A percentile compares a stretch with the other conserved stretches of the same genome.
Evolutionary conservation across 2,797 vertebrate genomes (phyloP).

Genomic region (Sarcophilus harrisii): DNA sequence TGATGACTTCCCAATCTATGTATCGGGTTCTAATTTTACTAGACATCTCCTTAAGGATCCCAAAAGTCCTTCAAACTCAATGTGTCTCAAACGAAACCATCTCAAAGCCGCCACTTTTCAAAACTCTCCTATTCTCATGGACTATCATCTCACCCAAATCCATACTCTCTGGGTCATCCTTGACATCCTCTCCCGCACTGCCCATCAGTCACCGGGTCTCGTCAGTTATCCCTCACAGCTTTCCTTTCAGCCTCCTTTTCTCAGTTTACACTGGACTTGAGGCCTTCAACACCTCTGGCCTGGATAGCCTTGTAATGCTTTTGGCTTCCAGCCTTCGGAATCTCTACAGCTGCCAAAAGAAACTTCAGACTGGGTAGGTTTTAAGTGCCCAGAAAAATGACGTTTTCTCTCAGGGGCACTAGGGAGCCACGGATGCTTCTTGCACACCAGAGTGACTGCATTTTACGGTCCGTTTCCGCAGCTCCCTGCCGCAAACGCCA

Average conservation of each 20-base stretch:
- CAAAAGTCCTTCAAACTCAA: neutral
- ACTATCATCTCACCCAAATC: neutral
- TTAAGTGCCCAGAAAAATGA: neutral
- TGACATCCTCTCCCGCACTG: neutral
- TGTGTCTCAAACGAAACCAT: neutral
- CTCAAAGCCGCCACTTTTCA: neutral
- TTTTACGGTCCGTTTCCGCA: neutral
- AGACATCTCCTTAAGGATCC: neutral
- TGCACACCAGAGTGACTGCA: neutral
- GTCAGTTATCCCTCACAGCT: neutral
- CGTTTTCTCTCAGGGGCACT: neutral
- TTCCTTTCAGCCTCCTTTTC: neutral
- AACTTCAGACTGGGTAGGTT: neutral
- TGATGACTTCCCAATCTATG: neutral
- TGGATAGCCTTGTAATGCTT: neutral
- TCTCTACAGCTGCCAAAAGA: neutral
- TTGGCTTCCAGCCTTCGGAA: neutral
- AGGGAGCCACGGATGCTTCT: neutral
- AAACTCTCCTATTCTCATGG: neutral
- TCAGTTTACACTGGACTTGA: neutral
- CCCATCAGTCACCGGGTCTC: neutral
- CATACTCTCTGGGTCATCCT: neutral
- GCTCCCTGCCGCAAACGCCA: neutral
- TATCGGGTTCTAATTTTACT: neutral
- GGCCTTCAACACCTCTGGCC: neutral